These are phyloP conservation scores for Baronia brevicornis DNA, from an alignment of 2,888 invertebrate genomes.

Conservation along the genomic window DNA sequence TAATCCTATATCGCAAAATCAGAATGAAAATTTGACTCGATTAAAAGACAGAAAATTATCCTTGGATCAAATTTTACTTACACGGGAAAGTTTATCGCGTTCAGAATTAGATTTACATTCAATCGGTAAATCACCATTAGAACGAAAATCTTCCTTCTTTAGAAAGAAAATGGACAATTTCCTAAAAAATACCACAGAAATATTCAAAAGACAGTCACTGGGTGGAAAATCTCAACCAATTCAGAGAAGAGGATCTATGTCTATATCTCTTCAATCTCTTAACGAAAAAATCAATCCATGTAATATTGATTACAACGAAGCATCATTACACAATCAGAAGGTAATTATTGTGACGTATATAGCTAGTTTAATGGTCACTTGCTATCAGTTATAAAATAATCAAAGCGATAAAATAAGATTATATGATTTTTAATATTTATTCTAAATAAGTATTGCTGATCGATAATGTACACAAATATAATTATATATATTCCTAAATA, in stretches of 20 bases:
- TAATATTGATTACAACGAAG: conserved; percentile 9
- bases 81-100: conserved; percentile 51
- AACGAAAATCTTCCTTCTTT: conserved; percentile 65
- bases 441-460: no score
- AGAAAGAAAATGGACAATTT: conserved; percentile 65
- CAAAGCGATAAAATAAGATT: no score
- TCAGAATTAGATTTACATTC: conserved; percentile 61
- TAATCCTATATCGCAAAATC: no score
- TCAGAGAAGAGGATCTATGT: conserved; percentile 48
- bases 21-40: conserved; percentile 2
- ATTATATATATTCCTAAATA: no score
- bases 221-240: conserved; percentile 31
- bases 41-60: conserved; percentile 52
- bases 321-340: conserved; percentile 12
- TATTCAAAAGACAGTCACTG: conserved; percentile 50
- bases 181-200: conserved; percentile 59
- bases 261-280: conserved; percentile 55
- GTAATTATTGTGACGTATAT: conserved; percentile 10
- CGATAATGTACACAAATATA: no score
- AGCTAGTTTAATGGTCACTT: not conserved
- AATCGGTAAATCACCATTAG: conserved; percentile 58
- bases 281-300: conserved; percentile 30
- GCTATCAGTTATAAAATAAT: conserved; percentile 1
- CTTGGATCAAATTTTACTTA: conserved; percentile 50
- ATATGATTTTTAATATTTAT: no score